These are phyloP conservation scores for Synanthedon vespiformis DNA, from an alignment of 2,888 invertebrate species.

Conservation along the genomic window DNA sequence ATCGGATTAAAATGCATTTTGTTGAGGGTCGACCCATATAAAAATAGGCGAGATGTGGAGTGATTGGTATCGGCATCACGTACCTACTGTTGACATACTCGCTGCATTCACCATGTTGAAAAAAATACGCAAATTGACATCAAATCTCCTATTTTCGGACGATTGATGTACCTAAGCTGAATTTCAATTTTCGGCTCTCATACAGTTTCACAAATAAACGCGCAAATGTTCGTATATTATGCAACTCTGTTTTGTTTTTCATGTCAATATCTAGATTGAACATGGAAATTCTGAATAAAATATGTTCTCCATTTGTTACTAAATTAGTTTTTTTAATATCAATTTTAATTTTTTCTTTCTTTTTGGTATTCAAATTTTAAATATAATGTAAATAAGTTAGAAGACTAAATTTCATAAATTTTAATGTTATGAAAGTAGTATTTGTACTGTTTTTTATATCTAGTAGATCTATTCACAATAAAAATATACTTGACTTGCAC, in stretches of 20 bases:
- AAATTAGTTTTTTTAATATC: too few species aligned
- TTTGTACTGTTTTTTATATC: too few species aligned
- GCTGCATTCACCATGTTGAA: conserved; percentile 18
- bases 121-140: conserved; percentile 30
- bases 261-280: background rate
- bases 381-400: too few species aligned
- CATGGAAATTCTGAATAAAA: background rate
- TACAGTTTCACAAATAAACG: background rate
- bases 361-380: too few species aligned
- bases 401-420: too few species aligned
- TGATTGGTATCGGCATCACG: conserved; percentile 46
- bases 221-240: background rate
- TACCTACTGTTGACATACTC: conserved; percentile 43
- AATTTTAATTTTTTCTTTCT: too few species aligned
- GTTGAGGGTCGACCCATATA: conserved; percentile 21
- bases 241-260: background rate
- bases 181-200: background rate
- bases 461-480: too few species aligned
- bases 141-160: conserved; percentile 15
- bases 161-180: conserved; percentile 5
- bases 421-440: too few species aligned
- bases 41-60: conserved; percentile 21
- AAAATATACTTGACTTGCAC: too few species aligned
- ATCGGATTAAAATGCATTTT: conserved; percentile 45
- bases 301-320: too few species aligned